These are phyloP conservation scores for Rhorus exstirpatorius DNA, from an alignment of 2,888 invertebrate genomes.

Conservation along the genomic window DNA sequence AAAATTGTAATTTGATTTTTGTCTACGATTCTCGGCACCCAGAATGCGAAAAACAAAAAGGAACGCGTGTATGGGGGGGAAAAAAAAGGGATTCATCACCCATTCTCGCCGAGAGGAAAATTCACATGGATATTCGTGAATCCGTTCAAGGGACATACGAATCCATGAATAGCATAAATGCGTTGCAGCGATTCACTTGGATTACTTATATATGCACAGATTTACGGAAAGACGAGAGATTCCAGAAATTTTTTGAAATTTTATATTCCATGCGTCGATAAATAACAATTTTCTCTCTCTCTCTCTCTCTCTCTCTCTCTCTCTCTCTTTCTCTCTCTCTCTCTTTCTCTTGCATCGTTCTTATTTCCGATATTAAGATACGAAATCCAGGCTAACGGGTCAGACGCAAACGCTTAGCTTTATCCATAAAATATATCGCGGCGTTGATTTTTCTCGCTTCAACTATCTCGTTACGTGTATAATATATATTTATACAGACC, in stretches of 20 bases:
- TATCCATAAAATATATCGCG: slow-evolving; percentile 69
- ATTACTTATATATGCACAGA: not conserved
- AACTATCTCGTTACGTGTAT: slow-evolving; percentile 28
- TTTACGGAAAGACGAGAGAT: slow-evolving; percentile 4
- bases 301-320: not conserved
- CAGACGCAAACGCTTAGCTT: slow-evolving; percentile 67
- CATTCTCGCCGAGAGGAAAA: slow-evolving; percentile 1
- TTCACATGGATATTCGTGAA: slow-evolving; percentile 15
- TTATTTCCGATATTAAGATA: slow-evolving; percentile 63
- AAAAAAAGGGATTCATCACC: slow-evolving; percentile 8
- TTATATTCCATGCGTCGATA: not conserved
- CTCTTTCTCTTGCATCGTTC: slow-evolving; percentile 4
- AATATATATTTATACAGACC: slow-evolving; percentile 19
- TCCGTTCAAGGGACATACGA: slow-evolving; percentile 9
- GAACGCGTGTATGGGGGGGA: slow-evolving; percentile 1
- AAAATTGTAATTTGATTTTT: too few species aligned
- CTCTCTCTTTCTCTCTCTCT: slow-evolving; percentile 8
- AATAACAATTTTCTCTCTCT: not conserved
- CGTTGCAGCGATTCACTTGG: not conserved
- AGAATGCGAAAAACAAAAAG: slow-evolving; percentile 40
- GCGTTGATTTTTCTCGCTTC: slow-evolving; percentile 47
- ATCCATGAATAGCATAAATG: slow-evolving; percentile 27
- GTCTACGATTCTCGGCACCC: not conserved
- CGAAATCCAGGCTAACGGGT: slow-evolving; percentile 72
- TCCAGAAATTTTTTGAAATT: slow-evolving; percentile 9